phyloP scores from a whole-genome alignment of 2,888 invertebrate species.

The Callinectes sapidus region DNA sequence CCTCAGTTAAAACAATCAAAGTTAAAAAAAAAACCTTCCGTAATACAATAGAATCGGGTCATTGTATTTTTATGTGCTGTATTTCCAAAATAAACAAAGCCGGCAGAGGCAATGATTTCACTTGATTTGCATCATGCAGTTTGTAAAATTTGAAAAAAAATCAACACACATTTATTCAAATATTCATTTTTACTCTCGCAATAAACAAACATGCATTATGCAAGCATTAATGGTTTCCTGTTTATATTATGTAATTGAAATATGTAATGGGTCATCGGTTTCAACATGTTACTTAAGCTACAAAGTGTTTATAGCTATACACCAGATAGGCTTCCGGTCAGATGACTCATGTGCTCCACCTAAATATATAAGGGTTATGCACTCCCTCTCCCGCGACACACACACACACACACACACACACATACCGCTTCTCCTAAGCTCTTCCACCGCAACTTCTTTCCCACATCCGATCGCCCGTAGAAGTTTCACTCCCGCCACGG shows the following conservation, averaged over 20 bases:
- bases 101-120: constrained; percentile 11
- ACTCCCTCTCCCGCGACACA: not conserved
- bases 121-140: constrained; percentile 25
- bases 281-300: not conserved
- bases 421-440: too few species aligned
- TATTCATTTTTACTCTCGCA: not conserved
- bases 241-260: constrained; percentile 22
- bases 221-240: not conserved
- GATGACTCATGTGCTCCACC: not conserved
- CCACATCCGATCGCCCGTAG: too few species aligned
- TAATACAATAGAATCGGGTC: not conserved
- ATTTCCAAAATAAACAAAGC: not conserved
- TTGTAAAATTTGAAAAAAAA: not conserved
- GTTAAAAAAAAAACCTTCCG: not conserved
- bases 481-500: too few species aligned
- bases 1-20: not conserved
- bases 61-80: not conserved
- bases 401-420: not conserved
- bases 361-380: not conserved
- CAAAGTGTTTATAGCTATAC: not conserved
- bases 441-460: too few species aligned
- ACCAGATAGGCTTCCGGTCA: not conserved
- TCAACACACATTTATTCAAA: constrained; percentile 13
- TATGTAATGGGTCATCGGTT: constrained; percentile 1
- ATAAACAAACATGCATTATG: constrained; percentile 18